Base-by-base conservation (phyloP, 2,888 invertebrate genomes). In the Apamea crenata region DNA sequence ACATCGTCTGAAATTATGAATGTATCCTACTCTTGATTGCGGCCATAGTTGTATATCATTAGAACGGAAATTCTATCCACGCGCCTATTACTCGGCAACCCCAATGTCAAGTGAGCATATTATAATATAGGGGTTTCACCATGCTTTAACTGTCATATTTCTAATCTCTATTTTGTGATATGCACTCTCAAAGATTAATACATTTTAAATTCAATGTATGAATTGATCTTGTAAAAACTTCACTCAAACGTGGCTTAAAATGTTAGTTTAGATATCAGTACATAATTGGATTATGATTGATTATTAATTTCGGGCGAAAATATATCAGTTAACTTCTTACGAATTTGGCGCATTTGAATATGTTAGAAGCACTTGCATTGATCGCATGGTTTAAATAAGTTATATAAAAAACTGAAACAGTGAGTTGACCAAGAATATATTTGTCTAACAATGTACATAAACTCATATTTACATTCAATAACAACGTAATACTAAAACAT, bases 381-480 rank as follows among this genome's bases (percentile, higher is more conserved):
- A 36, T 47, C 8, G 36, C n/a, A 66, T 66, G 40, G 8, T 59
- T 66, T 29, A n/a, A 67, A 59, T 25, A 53, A 65, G 16, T 36
- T 61, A n/a, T 50, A 77, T 74, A 84, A 84, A 85, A 88, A 80
- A 14, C 77, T 88, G 88, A 29, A 86, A 89, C 89, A 89, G 90
- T 88, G 89, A 87, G 85, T 77, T 74, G 18, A 2, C 32, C 66
- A 36, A 61, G 36, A 66, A 66, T 7, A 56, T 67, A 78, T 79
- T 76, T 75, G 36, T 71, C 44, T 82, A 84, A 81, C 66, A 78
- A 74, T 89, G 87, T 90, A 88, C 74, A 89, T 87, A 90, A 69
- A 84, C 36, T 74, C 68, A 87, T 77, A 74, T 88, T 81, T 80
- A 71, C 65, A 78, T 78, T 65, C 18, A 73, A 80, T 88, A 80